These are phyloP conservation scores for Mesoclemmys tuberculata DNA, from an alignment of 2,113 vertebrate genomes.

Conservation along the genomic window DNA sequence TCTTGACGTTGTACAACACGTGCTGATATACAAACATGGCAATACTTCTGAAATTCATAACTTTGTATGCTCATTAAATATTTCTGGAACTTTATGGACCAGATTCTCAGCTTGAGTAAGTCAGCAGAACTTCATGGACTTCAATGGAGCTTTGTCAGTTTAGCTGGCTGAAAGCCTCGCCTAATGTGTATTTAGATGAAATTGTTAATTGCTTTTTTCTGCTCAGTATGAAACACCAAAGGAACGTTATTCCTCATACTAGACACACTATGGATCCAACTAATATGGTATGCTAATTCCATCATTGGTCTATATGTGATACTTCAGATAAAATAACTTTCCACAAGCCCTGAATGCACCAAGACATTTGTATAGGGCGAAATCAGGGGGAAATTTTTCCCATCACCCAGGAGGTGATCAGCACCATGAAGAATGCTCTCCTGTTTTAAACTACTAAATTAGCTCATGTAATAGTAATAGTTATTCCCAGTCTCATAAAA, in stretches of 20 bases:
- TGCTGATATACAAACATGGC: background rate
- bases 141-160: constrained; percentile 35
- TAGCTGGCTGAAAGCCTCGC: background rate
- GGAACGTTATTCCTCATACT: constrained; percentile 47
- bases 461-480: background rate
- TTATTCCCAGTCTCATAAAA: background rate
- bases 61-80: accelerated
- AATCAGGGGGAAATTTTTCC: constrained; percentile 63
- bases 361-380: constrained; percentile 71
- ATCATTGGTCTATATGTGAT: constrained; percentile 73
- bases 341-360: constrained; percentile 29
- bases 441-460: constrained; percentile 22
- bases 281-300: constrained; percentile 48
- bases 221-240: constrained; percentile 57
- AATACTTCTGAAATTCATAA: background rate
- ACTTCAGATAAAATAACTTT: constrained; percentile 71
- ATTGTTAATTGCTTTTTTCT: constrained; percentile 48
- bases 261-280: constrained; percentile 20
- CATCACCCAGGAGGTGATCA: constrained; percentile 63
- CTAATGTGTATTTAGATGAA: constrained; percentile 55
- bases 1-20: background rate
- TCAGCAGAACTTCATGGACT: background rate
- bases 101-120: background rate
- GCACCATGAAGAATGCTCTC: background rate
- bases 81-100: background rate